Evolutionary conservation across 2,797 vertebrate genomes (phyloP).

Genomic region (Micrastur ruficollis): DNA sequence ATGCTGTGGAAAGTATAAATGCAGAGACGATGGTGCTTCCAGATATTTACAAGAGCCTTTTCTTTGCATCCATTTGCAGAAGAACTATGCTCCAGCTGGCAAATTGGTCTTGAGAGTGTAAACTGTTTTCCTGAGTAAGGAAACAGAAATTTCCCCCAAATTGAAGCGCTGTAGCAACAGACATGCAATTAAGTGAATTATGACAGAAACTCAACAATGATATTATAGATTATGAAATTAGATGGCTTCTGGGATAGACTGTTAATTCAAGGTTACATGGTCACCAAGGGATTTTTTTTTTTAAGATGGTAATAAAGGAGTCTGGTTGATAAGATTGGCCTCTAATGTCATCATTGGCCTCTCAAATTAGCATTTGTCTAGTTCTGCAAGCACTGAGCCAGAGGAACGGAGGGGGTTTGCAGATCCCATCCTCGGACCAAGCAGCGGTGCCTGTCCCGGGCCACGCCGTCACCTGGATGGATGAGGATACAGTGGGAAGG

Average conservation of each 20-base stretch:
- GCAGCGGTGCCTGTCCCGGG: background rate
- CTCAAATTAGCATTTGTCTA: background rate
- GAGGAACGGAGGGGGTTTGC: background rate
- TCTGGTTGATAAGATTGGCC: background rate
- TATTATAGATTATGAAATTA: background rate
- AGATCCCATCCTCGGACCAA: background rate
- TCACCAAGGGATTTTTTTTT: background rate
- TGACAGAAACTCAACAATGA: background rate
- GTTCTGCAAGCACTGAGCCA: background rate
- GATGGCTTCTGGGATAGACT: background rate
- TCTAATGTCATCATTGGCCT: background rate
- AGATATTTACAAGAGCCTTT: conserved; percentile 4
- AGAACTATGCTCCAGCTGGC: conserved; percentile 39
- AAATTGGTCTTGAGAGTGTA: conserved; percentile 46
- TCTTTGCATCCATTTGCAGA: background rate
- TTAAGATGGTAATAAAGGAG: background rate
- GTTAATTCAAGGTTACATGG: background rate
- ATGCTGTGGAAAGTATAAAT: background rate
- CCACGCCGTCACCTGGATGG: accelerated
- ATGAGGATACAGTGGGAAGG: accelerated
- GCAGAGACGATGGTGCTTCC: background rate
- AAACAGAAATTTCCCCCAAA: conserved; percentile 46
- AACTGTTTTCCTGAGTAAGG: conserved; percentile 33
- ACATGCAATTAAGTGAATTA: conserved; percentile 31
- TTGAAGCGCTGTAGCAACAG: conserved; percentile 8